Conservation (phyloP, 2,888 invertebrate genomes). For the Agrochola circellaris region DNA sequence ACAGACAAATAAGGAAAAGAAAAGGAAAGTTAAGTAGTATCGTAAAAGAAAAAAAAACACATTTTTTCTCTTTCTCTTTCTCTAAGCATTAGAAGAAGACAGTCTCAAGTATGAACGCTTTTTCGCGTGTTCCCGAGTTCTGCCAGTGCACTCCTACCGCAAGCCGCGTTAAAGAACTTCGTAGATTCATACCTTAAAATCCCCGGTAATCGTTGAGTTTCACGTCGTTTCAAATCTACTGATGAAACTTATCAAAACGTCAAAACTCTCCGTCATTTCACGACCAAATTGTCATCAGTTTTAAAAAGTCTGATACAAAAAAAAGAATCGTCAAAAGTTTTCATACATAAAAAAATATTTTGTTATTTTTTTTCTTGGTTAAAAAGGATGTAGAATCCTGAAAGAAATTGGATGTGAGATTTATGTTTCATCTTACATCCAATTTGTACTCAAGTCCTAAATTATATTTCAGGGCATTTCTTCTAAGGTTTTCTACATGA, state of each 20-base stretch:
- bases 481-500: constrained; percentile 9
- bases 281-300: not conserved
- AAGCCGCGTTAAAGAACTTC: too few relatives aligned
- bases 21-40: constrained; percentile 17
- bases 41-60: not conserved
- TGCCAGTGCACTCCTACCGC: too few relatives aligned
- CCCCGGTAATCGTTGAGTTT: not conserved
- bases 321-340: not conserved
- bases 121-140: too few relatives aligned
- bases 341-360: not conserved
- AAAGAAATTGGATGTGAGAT: constrained; percentile 10
- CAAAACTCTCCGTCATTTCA: not conserved
- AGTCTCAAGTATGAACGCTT: too few relatives aligned
- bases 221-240: not conserved
- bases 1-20: constrained; percentile 21
- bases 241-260: not conserved
- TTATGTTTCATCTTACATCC: constrained; percentile 18
- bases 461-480: constrained; percentile 36
- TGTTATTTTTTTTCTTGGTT: not conserved
- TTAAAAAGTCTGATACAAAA: too few relatives aligned
- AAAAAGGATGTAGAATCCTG: not conserved
- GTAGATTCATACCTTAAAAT: not conserved
- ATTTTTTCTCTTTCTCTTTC: too few relatives aligned
- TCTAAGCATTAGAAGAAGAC: too few relatives aligned
- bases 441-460: constrained; percentile 26